Base-by-base conservation (phyloP, 1,140 invertebrate species). In the Zaprionus tsacasi region DNA sequence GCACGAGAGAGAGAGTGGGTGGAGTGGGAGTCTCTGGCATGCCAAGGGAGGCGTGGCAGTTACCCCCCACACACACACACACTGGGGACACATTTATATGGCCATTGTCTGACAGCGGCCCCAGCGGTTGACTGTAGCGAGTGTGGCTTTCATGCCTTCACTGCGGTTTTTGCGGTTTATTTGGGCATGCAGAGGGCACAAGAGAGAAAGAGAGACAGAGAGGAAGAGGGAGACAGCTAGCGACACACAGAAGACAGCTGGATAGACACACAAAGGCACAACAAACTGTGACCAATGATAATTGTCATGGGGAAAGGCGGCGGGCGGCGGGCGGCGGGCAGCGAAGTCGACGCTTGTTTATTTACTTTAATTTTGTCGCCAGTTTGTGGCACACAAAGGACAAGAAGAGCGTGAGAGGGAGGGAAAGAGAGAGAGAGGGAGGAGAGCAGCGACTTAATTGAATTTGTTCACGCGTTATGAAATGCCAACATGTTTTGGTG, bases 391-490 rank as follows among this genome's bases (percentile, higher is more conserved):
- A 88, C 76, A 87, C 88, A 87, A 87, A 75, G 56, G 52, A 83
- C 30, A 11, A 43, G 40, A 15, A 15, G n/a, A 15, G 11, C 3
- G 21, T 6, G 5, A n/a, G 2, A 27, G 38, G 21, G 12, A 43
- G n/a, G 3, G 6, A 58, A n/a, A 36, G 33, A 8, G 12, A 6
- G 6, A 35, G 33, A n/a, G 25, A n/a, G 38, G 21, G 2, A 21
- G 21, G 21, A 21, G 21, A 30, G 30, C 15, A n/a, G 7, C 57
- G 72, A 74, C 83, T 87, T 88, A 87, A 87, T 87, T 87, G 83
- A 87, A 87, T 87, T 87, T 88, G 80, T 74, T 88, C 80, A 88
- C 76, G 83, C 80, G 76, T 87, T 87, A 88, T 87, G 82, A 80
- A 82, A 88, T 88, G 78, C 38, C 72, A 55, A 71, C 60, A 65